Evolutionary conservation across 2,113 vertebrate genomes (phyloP).

Genomic region (Clarias macrocephalus): DNA sequence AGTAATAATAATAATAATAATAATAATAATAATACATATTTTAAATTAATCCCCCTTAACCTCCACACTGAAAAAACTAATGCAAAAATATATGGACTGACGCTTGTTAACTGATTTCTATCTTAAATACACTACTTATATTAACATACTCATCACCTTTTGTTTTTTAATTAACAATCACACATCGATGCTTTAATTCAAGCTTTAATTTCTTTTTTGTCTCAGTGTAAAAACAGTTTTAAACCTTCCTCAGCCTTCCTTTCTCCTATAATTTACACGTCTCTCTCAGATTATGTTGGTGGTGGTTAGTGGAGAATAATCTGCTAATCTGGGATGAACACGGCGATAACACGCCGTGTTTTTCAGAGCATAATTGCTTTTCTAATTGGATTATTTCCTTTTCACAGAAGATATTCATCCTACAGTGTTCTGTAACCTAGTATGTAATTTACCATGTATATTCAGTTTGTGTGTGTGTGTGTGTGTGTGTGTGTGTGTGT

Average conservation of each 20-base stretch:
- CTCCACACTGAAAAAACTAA: no score
- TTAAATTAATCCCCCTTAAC: no score
- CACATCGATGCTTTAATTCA: not conserved
- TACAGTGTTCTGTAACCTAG: constrained; percentile 5
- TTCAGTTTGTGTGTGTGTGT: constrained; percentile 41
- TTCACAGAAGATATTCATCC: constrained; percentile 10
- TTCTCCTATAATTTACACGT: not conserved
- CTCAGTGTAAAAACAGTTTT: not conserved
- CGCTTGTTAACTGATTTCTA: no score
- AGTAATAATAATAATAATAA: not conserved
- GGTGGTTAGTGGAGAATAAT: not conserved
- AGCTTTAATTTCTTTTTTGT: not conserved
- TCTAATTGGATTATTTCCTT: constrained; percentile 19
- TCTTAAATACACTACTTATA: no score
- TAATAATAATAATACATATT: no score
- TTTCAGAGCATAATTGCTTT: not conserved
- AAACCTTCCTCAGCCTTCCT: not conserved
- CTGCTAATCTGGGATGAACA: not conserved
- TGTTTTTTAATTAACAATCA: not conserved
- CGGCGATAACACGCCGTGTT: not conserved
- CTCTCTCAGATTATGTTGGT: not conserved
- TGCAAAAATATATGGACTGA: no score
- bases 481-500: constrained; percentile 37
- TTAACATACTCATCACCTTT: no score
- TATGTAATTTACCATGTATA: constrained; percentile 13